Evolutionary conservation across 2,888 invertebrate genomes (phyloP), one percentile per base, ranked within the genome.

Genomic region (Empis stercorea): DNA sequence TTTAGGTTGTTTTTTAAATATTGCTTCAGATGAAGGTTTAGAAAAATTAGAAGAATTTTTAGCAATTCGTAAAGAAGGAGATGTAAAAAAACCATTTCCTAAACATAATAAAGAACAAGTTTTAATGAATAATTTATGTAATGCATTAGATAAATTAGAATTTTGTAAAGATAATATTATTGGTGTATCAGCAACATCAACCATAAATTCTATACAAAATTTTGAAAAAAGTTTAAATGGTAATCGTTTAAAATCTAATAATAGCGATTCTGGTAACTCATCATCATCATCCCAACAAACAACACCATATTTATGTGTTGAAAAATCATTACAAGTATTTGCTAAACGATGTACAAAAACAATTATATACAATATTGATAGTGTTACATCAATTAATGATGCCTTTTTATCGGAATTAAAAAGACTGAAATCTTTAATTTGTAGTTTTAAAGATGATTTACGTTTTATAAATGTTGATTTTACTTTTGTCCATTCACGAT

Each of bases 1-100:
- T 63, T 70, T 95, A 13, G 82, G 84, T 55, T 76, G 78, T 2
- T 92, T 87, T 65, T 75, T 84, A 1, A 85, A 96, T 65, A 73
- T 96, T 7, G 69, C 82, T 0, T 76, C 83, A 0, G 61, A 71
- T 0, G 81, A 84, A 47, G 95, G 94, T 0, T 72, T 95, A 10
- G 59, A 68, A 0, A 71, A 79, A 38, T 66, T 96, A 10, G 93
- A 96, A 63, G 73, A 74, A 40, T 84, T 85, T 69, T 70, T 95
- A 20, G 45, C 54, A 2, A 13, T 46, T 34, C 23, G 49, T 48
- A 39, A 47, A 45, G 36, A 44, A 39, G 11, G 37, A 38, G 13
- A 52, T 36, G 17, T 20, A 16, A 34, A 34, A n/a, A n/a, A n/a
- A 13, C 2, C 23, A 27, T 7, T 27, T 27, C 5, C 4, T 2